These are phyloP conservation scores for Pelusios castaneus DNA, from an alignment of 2,113 vertebrate species.

Conservation along the genomic window DNA sequence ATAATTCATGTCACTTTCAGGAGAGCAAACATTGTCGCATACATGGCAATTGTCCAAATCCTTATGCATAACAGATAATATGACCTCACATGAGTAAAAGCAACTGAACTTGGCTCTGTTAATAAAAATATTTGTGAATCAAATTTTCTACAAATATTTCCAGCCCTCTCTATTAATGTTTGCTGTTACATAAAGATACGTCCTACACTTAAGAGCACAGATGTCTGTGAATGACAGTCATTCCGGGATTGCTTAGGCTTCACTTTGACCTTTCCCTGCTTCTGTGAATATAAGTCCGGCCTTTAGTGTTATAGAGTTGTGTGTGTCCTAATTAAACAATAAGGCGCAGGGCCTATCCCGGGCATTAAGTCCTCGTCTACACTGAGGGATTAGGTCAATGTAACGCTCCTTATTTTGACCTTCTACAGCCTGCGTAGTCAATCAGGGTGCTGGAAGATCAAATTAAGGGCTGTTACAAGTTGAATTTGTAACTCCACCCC, in stretches of 20 bases:
- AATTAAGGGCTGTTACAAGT: too few relatives aligned
- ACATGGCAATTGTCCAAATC: conserved; percentile 41
- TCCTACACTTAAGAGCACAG: conserved; percentile 26
- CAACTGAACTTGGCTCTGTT: conserved; percentile 39
- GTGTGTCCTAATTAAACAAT: conserved; percentile 70
- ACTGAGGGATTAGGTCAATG: too few relatives aligned
- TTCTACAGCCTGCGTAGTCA: too few relatives aligned
- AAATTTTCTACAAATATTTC: neutral
- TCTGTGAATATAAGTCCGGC: conserved; percentile 53
- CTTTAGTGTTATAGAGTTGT: conserved; percentile 46
- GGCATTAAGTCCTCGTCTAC: too few relatives aligned
- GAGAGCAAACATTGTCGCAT: conserved; percentile 49
- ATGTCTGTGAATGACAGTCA: conserved; percentile 20
- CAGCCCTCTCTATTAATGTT: conserved; percentile 38
- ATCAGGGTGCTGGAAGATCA: too few relatives aligned
- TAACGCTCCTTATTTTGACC: too few relatives aligned
- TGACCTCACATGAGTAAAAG: conserved; percentile 42
- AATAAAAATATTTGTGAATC: conserved; percentile 38
- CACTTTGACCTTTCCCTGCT: conserved; percentile 51
- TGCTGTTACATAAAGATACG: conserved; percentile 40
- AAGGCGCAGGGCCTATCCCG: conserved; percentile 60
- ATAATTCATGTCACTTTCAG: conserved; percentile 67
- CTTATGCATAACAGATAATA: conserved; percentile 36
- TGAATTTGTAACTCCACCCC: too few relatives aligned
- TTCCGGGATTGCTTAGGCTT: conserved; percentile 24